Percentiles rank a stretch among this genome's conserved stretches.
These are phyloP conservation scores for Aricia artaxerxes DNA, from an alignment of 2,888 invertebrate genomes.

Conservation along the genomic window DNA sequence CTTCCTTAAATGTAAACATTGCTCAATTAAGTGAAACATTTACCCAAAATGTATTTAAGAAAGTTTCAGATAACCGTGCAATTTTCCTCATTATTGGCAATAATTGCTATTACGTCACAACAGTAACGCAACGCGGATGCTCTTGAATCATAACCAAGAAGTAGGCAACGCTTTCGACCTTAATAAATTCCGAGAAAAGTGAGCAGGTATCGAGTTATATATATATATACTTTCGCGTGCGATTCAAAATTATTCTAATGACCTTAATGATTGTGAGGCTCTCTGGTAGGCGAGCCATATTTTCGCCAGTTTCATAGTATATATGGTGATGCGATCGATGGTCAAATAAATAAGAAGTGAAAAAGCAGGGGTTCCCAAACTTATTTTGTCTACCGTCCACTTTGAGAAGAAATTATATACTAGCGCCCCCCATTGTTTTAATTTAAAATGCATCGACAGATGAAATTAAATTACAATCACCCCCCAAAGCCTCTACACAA, in stretches of 20 bases:
- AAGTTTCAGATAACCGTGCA: neutral
- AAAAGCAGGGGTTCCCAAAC: too few relatives aligned
- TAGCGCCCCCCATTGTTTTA: too few relatives aligned
- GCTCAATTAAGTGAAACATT: neutral
- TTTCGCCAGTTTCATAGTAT: neutral
- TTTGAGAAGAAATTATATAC: too few relatives aligned
- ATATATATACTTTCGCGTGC: neutral
- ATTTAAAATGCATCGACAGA: too few relatives aligned
- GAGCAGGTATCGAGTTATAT: neutral
- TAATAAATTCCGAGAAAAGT: neutral
- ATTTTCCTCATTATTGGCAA: slow-evolving; percentile 14
- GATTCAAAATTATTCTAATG: slow-evolving; percentile 10
- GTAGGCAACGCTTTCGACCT: slow-evolving; percentile 12
- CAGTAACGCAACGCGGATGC: slow-evolving; percentile 14
- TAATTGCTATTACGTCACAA: slow-evolving; percentile 1
- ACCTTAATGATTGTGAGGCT: neutral
- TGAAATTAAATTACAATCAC: too few relatives aligned
- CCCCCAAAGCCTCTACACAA: too few relatives aligned
- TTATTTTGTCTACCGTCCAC: too few relatives aligned
- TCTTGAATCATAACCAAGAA: slow-evolving; percentile 2
- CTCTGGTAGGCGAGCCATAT: neutral
- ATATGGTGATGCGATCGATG: too few relatives aligned
- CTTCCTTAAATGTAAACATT: neutral
- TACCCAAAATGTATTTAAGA: slow-evolving; percentile 1
- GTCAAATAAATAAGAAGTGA: too few relatives aligned